A percentile compares a stretch with the other conserved stretches of the same genome.
Conservation (phyloP, 1,140 invertebrate genomes). For the Macrostomum lignano region DNA sequence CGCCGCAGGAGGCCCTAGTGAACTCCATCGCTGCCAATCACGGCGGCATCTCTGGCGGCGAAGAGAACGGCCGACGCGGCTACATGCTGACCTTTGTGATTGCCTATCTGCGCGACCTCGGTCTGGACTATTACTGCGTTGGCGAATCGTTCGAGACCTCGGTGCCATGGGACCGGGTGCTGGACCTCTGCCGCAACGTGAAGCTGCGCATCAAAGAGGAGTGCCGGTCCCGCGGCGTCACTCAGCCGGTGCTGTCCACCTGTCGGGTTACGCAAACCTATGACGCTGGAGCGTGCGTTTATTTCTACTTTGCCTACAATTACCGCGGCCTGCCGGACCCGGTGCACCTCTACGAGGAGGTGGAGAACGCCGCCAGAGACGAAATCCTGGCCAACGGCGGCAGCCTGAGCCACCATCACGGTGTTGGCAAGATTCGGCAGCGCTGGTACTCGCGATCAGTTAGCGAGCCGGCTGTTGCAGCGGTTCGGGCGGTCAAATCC, state of each 20-base stretch:
- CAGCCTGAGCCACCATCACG: slow-evolving; percentile 80
- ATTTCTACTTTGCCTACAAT: slow-evolving; percentile 88
- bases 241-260: slow-evolving; percentile 25
- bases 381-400: slow-evolving; percentile 67
- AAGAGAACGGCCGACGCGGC: slow-evolving; percentile 66
- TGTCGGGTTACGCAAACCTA: slow-evolving; percentile 73
- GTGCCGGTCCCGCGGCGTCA: slow-evolving; percentile 34
- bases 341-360: slow-evolving; percentile 47
- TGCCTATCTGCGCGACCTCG: slow-evolving; percentile 81
- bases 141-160: slow-evolving; percentile 94
- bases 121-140: slow-evolving; percentile 53
- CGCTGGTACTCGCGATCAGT: slow-evolving; percentile 48
- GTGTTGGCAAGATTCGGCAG: slow-evolving; percentile 64
- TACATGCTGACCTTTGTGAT: slow-evolving; percentile 93
- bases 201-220: slow-evolving; percentile 48
- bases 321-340: slow-evolving; percentile 40
- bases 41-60: slow-evolving; percentile 52
- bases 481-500: slow-evolving; percentile 49
- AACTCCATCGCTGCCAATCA: slow-evolving; percentile 39
- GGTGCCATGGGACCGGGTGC: slow-evolving; percentile 63
- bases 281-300: slow-evolving; percentile 78
- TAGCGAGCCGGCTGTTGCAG: slow-evolving; percentile 40
- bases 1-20: too few species aligned
- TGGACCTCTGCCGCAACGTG: slow-evolving; percentile 56
- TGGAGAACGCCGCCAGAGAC: slow-evolving; percentile 43